Evolutionary conservation across 2,888 invertebrate species (phyloP), one percentile per base, ranked within the genome.

Genomic region (Chouioia cunea): DNA sequence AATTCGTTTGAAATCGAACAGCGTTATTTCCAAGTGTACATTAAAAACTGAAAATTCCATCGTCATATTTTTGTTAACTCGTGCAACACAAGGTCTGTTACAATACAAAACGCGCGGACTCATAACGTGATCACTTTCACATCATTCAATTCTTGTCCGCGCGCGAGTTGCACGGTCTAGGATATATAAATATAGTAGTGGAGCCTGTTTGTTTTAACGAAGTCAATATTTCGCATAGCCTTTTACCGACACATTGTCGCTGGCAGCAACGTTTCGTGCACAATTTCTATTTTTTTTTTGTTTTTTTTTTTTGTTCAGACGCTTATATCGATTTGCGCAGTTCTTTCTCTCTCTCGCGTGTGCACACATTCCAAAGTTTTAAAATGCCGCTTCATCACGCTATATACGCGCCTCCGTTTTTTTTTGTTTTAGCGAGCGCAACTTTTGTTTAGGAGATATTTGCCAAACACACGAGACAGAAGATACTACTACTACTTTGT

Each of bases 291-390:
- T 10, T 22, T 15, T n/a, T 20, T 23, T 18, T 23, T 53, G 22
- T 10, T 23, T 22, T 53, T 18, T 18, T 27, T 27, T 20, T 18
- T 22, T 18, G 50, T 10, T 50, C 50, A 18, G 56, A 27, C 48
- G 70, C 67, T 43, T 67, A 71, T 65, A 73, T 67, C 76, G 74
- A 75, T 63, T 65, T n/a, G n/a, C 67, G 68, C 67, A 73, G 48
- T n/a, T 10, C 6, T 22, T 16, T 20, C 50, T 50, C 6, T 18
- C 12, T 12, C 59, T 6, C 16, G 43, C 57, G 52, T 18, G 18
- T n/a, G n/a, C 36, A 36, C 36, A 10, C 36, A 36, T 36, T 36
- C 36, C 18, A 14, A 47, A 54, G 62, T 62, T 66, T 71, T 71
- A 71, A 71, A 71, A 71, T 27, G 65, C 65, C 70, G 70, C 62